phyloP scores from a whole-genome alignment of 2,113 vertebrate species.

The Vimba vimba region DNA sequence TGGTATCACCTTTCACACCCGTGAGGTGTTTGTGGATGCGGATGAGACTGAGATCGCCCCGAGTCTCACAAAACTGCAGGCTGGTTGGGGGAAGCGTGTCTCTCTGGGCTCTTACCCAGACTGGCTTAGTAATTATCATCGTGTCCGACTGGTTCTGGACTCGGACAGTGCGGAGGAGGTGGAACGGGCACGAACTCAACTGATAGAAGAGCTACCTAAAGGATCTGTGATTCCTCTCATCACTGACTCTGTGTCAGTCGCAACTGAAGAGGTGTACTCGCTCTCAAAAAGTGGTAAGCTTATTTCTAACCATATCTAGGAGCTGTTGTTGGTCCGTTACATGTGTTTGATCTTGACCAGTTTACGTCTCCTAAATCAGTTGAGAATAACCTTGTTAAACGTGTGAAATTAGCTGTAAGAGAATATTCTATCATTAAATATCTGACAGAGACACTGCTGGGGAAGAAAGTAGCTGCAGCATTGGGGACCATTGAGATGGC shows the following conservation, averaged over 20 bases:
- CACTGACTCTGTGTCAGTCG: constrained; percentile 76
- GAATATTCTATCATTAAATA: constrained; percentile 12
- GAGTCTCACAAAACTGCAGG: constrained; percentile 73
- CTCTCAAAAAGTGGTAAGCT: constrained; percentile 83
- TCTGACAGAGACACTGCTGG: constrained; percentile 81
- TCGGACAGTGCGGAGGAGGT: constrained; percentile 79
- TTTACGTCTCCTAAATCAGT: background rate
- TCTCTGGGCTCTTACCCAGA: constrained; percentile 92
- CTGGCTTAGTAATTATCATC: constrained; percentile 92
- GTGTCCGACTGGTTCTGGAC: constrained; percentile 89
- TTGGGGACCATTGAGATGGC: constrained; percentile 84
- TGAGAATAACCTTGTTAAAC: background rate
- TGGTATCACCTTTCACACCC: constrained; percentile 79
- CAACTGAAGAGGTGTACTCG: constrained; percentile 81
- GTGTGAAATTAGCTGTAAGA: background rate
- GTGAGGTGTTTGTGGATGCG: constrained; percentile 80
- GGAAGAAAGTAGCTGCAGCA: constrained; percentile 83
- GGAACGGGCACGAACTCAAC: constrained; percentile 77
- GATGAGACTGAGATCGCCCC: constrained; percentile 82
- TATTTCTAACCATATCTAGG: background rate
- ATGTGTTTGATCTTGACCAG: background rate
- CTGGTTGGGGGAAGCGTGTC: constrained; percentile 75
- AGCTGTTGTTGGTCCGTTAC: background rate
- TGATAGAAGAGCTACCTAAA: constrained; percentile 79
- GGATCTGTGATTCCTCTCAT: constrained; percentile 78